Evolutionary conservation across 2,888 invertebrate species (phyloP).

Genomic region (Xestia ashworthii): DNA sequence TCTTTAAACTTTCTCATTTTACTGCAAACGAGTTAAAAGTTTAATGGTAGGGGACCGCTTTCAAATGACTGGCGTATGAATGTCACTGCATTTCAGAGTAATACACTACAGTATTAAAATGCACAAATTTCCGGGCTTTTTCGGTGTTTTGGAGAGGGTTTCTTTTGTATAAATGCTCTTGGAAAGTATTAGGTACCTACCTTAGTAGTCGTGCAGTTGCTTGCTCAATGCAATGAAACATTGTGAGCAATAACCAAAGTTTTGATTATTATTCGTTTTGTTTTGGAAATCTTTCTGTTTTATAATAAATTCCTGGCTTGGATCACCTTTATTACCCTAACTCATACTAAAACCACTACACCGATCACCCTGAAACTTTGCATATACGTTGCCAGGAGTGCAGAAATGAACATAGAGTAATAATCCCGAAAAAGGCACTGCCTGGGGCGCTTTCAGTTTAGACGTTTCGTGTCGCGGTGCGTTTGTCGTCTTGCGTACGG

Average conservation of each 20-base stretch:
- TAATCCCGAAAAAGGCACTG: too few species aligned
- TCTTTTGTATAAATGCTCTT: neutral
- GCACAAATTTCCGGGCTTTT: neutral
- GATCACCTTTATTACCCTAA: too few species aligned
- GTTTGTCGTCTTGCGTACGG: too few species aligned
- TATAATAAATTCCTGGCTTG: neutral
- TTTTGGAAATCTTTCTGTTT: neutral
- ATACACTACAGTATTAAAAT: neutral
- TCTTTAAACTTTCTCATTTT: constrained; percentile 54
- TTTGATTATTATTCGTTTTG: neutral
- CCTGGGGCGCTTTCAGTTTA: too few species aligned
- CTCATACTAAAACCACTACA: too few species aligned
- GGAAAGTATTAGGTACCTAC: neutral
- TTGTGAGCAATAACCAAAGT: neutral
- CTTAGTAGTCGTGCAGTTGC: neutral
- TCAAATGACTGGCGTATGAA: constrained; percentile 36
- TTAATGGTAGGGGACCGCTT: constrained; percentile 36
- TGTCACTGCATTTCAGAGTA: constrained; percentile 48
- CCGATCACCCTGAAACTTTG: too few species aligned
- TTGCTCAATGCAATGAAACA: neutral
- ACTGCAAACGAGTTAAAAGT: constrained; percentile 44
- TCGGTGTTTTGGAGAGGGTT: neutral
- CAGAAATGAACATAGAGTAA: too few species aligned
- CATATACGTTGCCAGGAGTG: too few species aligned
- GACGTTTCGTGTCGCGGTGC: too few species aligned